These are phyloP conservation scores for Philereme vetulata DNA, from an alignment of 2,888 invertebrate species.

Conservation along the genomic window DNA sequence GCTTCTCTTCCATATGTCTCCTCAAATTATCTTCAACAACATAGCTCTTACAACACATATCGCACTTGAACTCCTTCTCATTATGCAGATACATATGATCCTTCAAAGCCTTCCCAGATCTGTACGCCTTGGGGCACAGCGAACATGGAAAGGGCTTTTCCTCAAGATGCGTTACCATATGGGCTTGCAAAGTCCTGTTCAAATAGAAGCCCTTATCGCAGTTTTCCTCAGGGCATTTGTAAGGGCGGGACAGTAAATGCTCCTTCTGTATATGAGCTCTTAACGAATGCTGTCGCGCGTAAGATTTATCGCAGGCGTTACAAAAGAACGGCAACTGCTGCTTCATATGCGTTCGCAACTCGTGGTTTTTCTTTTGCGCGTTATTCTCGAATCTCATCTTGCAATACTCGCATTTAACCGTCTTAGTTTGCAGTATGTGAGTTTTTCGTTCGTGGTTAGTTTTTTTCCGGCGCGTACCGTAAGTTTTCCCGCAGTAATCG, in stretches of 20 bases:
- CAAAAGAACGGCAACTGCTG: neutral
- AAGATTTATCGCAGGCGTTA: neutral
- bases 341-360: constrained; percentile 29
- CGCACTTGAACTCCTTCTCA: constrained; percentile 4
- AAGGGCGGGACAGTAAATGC: constrained; percentile 1
- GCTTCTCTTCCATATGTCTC: constrained; percentile 7
- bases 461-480: constrained; percentile 52
- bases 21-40: constrained; percentile 5
- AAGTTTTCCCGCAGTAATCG: constrained; percentile 2
- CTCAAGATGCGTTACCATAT: neutral
- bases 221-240: constrained; percentile 2
- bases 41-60: constrained; percentile 2
- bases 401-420: constrained; percentile 62
- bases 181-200: constrained; percentile 1
- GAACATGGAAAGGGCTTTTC: neutral
- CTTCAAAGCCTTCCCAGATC: neutral
- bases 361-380: constrained; percentile 19
- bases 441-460: constrained; percentile 61
- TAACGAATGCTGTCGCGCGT: neutral
- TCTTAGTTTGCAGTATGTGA: constrained; percentile 46
- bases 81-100: constrained; percentile 3
- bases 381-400: constrained; percentile 53
- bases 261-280: neutral
- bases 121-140: neutral
- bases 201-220: constrained; percentile 7